Conservation (phyloP, 2,113 vertebrate species). For the Daboia siamensis region DNA sequence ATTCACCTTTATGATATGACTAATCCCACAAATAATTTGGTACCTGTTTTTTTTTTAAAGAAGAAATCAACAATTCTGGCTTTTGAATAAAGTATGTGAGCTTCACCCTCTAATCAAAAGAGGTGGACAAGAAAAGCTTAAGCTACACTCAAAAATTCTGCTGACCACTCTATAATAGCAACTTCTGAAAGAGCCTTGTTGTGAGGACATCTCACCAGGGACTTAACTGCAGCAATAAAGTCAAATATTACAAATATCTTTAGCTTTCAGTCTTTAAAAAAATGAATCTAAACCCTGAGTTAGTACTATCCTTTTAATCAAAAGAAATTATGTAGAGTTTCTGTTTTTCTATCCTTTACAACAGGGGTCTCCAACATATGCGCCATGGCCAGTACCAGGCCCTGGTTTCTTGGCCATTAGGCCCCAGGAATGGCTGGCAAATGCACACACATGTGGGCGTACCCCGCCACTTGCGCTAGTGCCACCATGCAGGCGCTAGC, state of each 20-base stretch:
- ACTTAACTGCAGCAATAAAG: not conserved
- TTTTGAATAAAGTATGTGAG: slow-evolving; percentile 19
- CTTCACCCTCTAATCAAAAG: not conserved
- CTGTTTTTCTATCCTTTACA: not conserved
- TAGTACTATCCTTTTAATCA: not conserved
- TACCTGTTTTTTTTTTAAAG: not conserved
- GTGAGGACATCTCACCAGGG: not conserved
- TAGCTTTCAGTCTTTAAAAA: not conserved
- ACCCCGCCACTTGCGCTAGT: too few species aligned
- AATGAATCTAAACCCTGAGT: not conserved
- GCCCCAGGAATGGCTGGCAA: too few species aligned
- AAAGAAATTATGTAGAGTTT: not conserved
- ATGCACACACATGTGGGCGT: too few species aligned
- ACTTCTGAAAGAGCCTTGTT: not conserved
- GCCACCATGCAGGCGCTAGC: too few species aligned
- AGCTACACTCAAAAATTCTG: not conserved
- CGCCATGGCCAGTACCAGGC: too few species aligned
- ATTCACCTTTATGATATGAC: slow-evolving; percentile 13
- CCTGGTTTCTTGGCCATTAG: too few species aligned
- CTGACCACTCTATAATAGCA: not conserved
- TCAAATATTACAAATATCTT: not conserved
- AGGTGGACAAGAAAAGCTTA: not conserved
- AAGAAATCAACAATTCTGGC: not conserved
- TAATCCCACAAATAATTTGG: not conserved
- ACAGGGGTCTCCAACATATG: too few species aligned